Evolutionary conservation across 2,113 vertebrate genomes (phyloP).

Genomic region (Otolemur garnettii): DNA sequence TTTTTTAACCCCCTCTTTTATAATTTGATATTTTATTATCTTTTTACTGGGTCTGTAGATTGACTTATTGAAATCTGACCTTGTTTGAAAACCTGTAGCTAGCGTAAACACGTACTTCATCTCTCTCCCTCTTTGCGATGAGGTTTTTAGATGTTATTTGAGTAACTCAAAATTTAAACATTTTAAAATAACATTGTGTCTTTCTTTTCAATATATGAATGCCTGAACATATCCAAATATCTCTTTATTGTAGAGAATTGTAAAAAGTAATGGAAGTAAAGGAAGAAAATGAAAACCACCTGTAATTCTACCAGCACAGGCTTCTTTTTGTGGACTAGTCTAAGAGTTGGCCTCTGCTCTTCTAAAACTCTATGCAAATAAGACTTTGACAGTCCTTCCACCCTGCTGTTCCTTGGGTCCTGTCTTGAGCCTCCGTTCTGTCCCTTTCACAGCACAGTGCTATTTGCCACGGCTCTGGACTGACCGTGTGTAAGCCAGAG

Average conservation of each 20-base stretch:
- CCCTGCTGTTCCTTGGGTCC: not conserved
- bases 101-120: not conserved
- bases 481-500: conserved; percentile 45
- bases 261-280: conserved; percentile 15
- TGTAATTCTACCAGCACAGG: not conserved
- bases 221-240: conserved; percentile 27
- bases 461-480: conserved; percentile 60
- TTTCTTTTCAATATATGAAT: conserved; percentile 25
- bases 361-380: not conserved
- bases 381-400: not conserved
- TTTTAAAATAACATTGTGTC: not conserved
- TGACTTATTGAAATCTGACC: conserved; percentile 41
- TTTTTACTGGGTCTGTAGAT: not conserved
- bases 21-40: not conserved
- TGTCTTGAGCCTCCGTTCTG: not conserved
- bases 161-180: not conserved
- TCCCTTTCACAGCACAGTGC: conserved; percentile 36
- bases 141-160: conserved; percentile 18
- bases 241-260: conserved; percentile 47
- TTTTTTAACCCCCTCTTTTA: not conserved
- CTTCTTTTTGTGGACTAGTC: not conserved
- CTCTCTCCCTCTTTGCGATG: not conserved
- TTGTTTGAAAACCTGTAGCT: conserved; percentile 39
- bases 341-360: not conserved
- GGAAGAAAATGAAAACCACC: not conserved